Conservation (phyloP, 1,140 invertebrate genomes). For the Drosophila ohnishii region DNA sequence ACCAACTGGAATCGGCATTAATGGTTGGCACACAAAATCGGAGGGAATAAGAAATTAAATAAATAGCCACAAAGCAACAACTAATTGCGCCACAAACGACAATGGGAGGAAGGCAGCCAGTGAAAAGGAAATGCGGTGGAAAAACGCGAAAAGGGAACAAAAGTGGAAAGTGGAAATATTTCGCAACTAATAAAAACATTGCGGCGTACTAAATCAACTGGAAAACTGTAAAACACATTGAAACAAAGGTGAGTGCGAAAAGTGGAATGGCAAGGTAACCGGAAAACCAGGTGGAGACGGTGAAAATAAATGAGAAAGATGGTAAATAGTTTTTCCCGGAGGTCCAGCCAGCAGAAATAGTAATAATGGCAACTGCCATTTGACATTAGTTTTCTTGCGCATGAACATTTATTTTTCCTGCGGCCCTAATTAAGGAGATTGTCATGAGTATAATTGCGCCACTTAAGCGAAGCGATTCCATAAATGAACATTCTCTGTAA, state of each 20-base stretch:
- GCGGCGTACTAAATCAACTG: slow-evolving; percentile 71
- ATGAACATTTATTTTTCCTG: slow-evolving; percentile 26
- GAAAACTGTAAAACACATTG: slow-evolving; percentile 57
- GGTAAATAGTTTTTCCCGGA: slow-evolving; percentile 37
- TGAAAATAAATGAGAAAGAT: slow-evolving; percentile 50
- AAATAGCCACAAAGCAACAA: slow-evolving; percentile 56
- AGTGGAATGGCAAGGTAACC: not conserved
- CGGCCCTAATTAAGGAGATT: slow-evolving; percentile 39
- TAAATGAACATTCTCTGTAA: not conserved
- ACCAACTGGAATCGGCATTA: slow-evolving; percentile 43
- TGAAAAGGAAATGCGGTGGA: slow-evolving; percentile 42
- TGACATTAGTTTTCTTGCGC: slow-evolving; percentile 49
- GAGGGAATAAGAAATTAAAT: slow-evolving; percentile 35
- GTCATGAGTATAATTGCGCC: slow-evolving; percentile 41
- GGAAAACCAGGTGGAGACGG: slow-evolving; percentile 13
- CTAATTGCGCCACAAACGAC: slow-evolving; percentile 62
- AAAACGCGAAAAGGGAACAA: not conserved
- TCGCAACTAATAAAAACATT: slow-evolving; percentile 75
- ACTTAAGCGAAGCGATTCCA: slow-evolving; percentile 21
- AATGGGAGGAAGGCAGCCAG: slow-evolving; percentile 50
- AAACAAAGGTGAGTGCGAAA: slow-evolving; percentile 30
- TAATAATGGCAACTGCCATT: slow-evolving; percentile 53
- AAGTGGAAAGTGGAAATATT: slow-evolving; percentile 55
- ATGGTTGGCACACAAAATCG: slow-evolving; percentile 27
- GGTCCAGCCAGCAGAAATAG: slow-evolving; percentile 24